phyloP scores from a whole-genome alignment of 1,140 invertebrate species.

The Eriosoma lanigerum region DNA sequence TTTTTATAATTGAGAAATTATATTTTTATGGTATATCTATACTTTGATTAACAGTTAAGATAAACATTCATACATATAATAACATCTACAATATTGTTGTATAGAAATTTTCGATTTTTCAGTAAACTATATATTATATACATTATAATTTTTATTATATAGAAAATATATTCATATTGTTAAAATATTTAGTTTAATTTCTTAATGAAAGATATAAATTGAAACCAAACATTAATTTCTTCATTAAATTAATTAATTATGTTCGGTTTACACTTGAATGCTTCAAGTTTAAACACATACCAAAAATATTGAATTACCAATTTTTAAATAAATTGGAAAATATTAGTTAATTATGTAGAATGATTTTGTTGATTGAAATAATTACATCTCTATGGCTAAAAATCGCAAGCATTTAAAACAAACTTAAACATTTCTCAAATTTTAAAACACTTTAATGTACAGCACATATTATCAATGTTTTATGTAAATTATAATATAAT shows the following conservation, averaged over 20 bases:
- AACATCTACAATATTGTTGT: neutral
- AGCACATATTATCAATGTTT: neutral
- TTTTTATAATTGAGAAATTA: slow-evolving; percentile 36
- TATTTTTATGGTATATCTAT: slow-evolving; percentile 45
- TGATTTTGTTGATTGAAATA: neutral
- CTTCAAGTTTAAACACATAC: no score
- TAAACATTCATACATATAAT: neutral
- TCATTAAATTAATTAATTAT: neutral
- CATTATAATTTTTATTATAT: neutral
- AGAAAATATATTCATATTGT: neutral
- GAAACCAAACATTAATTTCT: neutral
- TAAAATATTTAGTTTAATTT: slow-evolving; percentile 8
- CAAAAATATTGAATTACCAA: no score
- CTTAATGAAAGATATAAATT: neutral
- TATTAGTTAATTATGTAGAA: no score
- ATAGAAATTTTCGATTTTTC: neutral
- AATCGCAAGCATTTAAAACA: neutral
- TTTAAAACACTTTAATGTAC: slow-evolving; percentile 3
- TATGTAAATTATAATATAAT: neutral
- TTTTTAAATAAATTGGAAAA: no score
- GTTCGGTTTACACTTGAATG: no score
- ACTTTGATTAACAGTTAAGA: neutral
- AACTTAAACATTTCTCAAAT: neutral
- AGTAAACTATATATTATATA: neutral
- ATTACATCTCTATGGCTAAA: neutral